These are phyloP conservation scores for Idaea dimidiata DNA, from an alignment of 2,888 invertebrate species.

Conservation along the genomic window DNA sequence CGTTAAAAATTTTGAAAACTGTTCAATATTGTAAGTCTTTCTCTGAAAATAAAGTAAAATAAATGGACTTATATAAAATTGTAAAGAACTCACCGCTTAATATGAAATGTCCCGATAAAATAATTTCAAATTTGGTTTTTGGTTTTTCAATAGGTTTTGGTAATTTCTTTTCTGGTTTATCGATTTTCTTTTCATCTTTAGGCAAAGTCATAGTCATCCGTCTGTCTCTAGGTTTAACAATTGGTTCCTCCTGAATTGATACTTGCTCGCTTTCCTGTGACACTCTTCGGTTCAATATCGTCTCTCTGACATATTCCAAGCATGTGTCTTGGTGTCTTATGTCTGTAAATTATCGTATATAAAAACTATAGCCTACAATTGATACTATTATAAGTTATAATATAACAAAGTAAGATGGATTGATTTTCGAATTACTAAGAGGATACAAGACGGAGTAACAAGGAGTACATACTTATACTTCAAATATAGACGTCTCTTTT, in stretches of 20 bases:
- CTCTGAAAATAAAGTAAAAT: too few relatives aligned
- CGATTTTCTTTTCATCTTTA: constrained; percentile 2
- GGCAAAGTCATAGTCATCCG: neutral
- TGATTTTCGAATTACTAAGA: too few relatives aligned
- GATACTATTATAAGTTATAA: too few relatives aligned
- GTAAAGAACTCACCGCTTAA: constrained; percentile 47
- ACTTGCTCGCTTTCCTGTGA: constrained; percentile 20
- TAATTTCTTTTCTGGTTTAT: constrained; percentile 30
- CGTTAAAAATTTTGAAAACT: too few relatives aligned
- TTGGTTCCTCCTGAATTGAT: constrained; percentile 21
- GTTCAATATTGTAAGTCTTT: too few relatives aligned
- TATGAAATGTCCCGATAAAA: constrained; percentile 50
- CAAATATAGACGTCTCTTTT: too few relatives aligned
- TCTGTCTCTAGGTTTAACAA: constrained; percentile 17
- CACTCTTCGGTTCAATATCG: constrained; percentile 35
- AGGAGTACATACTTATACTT: too few relatives aligned
- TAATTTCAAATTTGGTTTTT: constrained; percentile 50
- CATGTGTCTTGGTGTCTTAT: constrained; percentile 62
- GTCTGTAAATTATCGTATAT: constrained; percentile 38
- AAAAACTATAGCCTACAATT: too few relatives aligned
- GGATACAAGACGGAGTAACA: too few relatives aligned
- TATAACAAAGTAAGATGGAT: too few relatives aligned
- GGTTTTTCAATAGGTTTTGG: constrained; percentile 25
- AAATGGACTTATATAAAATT: too few relatives aligned
- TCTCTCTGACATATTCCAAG: constrained; percentile 47